Percentiles rank a stretch among this genome's conserved stretches.
Conservation (phyloP, 2,888 invertebrate genomes). For the Gibbula magus region DNA sequence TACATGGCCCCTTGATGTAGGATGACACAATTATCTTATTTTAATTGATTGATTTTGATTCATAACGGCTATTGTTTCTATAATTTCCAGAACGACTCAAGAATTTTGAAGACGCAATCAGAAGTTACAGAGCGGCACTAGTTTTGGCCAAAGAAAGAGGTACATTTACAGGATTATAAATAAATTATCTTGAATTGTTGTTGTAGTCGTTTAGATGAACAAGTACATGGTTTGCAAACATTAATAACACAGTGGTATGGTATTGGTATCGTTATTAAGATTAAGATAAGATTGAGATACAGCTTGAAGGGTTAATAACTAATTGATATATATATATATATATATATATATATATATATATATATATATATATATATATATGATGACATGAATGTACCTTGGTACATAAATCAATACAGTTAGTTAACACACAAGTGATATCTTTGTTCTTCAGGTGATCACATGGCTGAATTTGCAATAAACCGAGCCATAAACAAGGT, state of each 20-base stretch:
- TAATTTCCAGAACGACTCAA: slow-evolving; percentile 53
- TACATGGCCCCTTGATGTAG: too few relatives aligned
- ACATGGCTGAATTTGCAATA: slow-evolving; percentile 51
- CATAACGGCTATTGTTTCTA: background rate
- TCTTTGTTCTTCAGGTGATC: slow-evolving; percentile 44
- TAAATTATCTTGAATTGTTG: background rate
- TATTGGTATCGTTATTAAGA: background rate
- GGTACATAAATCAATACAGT: too few relatives aligned
- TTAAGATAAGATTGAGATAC: background rate
- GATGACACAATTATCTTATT: too few relatives aligned
- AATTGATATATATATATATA: too few relatives aligned
- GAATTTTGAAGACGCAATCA: slow-evolving; percentile 53
- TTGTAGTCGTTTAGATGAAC: background rate
- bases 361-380: too few relatives aligned
- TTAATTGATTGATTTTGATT: background rate
- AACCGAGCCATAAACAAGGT: slow-evolving; percentile 50
- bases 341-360: background rate
- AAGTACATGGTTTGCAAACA: background rate
- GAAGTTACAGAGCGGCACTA: slow-evolving; percentile 64
- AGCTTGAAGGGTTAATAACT: background rate
- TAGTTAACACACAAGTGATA: background rate
- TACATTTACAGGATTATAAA: slow-evolving; percentile 21
- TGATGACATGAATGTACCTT: too few relatives aligned
- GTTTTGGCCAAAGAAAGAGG: slow-evolving; percentile 61
- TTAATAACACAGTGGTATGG: background rate